Evolutionary conservation across 2,797 vertebrate species (phyloP), one percentile per base, ranked within the genome.

Genomic region (Myripristis murdjan): DNA sequence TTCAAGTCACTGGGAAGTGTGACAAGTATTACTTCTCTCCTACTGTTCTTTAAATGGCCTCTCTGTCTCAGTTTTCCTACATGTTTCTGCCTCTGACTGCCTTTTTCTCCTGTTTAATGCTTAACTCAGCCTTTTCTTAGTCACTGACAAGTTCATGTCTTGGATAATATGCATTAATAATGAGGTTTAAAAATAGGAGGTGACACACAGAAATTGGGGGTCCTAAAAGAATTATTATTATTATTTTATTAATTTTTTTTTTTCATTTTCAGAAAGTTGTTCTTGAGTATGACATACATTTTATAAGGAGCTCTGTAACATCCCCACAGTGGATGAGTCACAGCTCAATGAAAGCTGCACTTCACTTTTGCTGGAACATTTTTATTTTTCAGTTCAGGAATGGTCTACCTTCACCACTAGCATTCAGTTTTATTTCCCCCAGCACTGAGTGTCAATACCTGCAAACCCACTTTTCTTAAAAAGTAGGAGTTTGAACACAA

Each of bases 1-100:
- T 52, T 63, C n/a, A 61, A 57, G 64, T 64, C 39, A 46, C 37
- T 61, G 37, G 58, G 59, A 77, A 55, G 61, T 44, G n/a, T n/a
- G n/a, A n/a, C n/a, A n/a, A n/a, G n/a, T n/a, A n/a, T n/a, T n/a
- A n/a, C n/a, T n/a, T n/a, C n/a, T n/a, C n/a, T n/a, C n/a, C n/a
- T n/a, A n/a, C 28, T 22, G 3, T 49, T 58, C 26, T 59, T 63
- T 28, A 10, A n/a, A 59, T 48, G 60, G 2, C 2, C n/a, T 70
- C 54, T 28, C 28, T 28, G n/a, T 41, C 55, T 58, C 35, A 15
- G 16, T n/a, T n/a, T 49, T 18, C 0, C 14, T n/a, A 24, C 20
- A 6, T 26, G 37, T 20, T 26, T 2, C 9, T 15, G 23, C 41
- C 33, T 22, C 18, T 64, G 53, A 35, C 60, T 61, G 37, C 43